Conservation (phyloP, 2,888 invertebrate genomes). For the Apocheima hispidaria region DNA sequence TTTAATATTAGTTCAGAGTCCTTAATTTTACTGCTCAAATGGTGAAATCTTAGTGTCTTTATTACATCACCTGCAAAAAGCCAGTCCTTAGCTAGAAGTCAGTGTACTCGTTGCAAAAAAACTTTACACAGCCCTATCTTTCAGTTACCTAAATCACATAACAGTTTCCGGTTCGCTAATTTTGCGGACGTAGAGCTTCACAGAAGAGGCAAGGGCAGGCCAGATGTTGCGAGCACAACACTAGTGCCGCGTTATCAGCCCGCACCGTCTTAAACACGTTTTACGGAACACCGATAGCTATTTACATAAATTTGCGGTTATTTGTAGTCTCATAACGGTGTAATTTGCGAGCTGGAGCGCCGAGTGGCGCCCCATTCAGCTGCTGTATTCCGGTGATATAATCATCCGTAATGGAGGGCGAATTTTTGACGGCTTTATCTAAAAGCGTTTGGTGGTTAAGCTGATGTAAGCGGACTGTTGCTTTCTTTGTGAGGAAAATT, state of each 20-base stretch:
- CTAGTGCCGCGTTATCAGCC: constrained; percentile 73
- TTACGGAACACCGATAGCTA: constrained; percentile 76
- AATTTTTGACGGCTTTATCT: constrained; percentile 60
- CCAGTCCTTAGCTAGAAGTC: background rate
- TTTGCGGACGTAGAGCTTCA: constrained; percentile 39
- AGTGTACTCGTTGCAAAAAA: no score
- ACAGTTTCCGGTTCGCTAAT: background rate
- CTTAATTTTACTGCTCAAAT: no score
- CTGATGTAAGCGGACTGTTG: constrained; percentile 43
- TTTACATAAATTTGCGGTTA: constrained; percentile 82
- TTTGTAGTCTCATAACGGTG: constrained; percentile 76
- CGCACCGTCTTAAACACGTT: constrained; percentile 75
- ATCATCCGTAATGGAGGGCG: constrained; percentile 61
- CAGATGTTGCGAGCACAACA: constrained; percentile 47
- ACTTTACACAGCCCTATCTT: background rate
- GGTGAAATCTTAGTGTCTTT: no score
- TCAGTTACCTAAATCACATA: background rate
- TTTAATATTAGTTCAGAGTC: no score
- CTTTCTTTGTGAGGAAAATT: constrained; percentile 11
- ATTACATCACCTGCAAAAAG: no score
- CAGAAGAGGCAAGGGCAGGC: constrained; percentile 41
- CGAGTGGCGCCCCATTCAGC: constrained; percentile 65
- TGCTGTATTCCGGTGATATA: constrained; percentile 66
- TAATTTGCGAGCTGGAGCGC: constrained; percentile 71
- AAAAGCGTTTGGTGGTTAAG: constrained; percentile 54